phyloP scores from a whole-genome alignment of 2,888 invertebrate species.

The Stramonita haemastoma region DNA sequence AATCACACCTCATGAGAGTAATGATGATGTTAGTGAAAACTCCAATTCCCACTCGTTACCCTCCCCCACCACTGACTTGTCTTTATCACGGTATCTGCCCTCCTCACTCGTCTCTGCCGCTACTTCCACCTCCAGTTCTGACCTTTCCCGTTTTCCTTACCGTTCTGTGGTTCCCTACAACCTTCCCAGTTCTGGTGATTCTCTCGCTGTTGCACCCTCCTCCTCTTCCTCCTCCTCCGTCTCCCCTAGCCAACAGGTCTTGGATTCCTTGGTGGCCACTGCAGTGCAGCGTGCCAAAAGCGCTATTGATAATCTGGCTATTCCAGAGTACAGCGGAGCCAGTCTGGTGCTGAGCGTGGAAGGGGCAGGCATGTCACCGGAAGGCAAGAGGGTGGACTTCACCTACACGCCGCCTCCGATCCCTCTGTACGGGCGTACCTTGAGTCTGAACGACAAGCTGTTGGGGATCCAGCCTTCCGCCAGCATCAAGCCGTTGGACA shows the following conservation, averaged over 20 bases:
- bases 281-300: conserved; percentile 62
- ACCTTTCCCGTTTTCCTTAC: conserved; percentile 42
- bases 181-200: conserved; percentile 14
- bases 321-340: conserved; percentile 64
- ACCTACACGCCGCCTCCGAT: conserved; percentile 68
- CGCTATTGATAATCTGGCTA: conserved; percentile 58
- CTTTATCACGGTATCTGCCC: conserved; percentile 47
- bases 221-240: conserved; percentile 39
- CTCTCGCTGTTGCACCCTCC: conserved; percentile 11
- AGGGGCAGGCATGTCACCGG: conserved; percentile 63
- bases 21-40: conserved; percentile 53
- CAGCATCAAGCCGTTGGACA: conserved; percentile 44
- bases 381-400: conserved; percentile 60
- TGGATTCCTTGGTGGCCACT: conserved; percentile 63
- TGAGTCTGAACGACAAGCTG: conserved; percentile 46
- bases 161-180: conserved; percentile 48
- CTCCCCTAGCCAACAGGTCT: conserved; percentile 53
- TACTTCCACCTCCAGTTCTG: conserved; percentile 40
- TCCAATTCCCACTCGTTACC: conserved; percentile 45
- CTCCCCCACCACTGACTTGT: conserved; percentile 36
- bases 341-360: conserved; percentile 69
- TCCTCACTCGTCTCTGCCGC: conserved; percentile 48
- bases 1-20: conserved; percentile 41
- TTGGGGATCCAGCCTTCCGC: conserved; percentile 38
- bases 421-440: conserved; percentile 51